Evolutionary conservation across 2,797 vertebrate species (phyloP), one percentile per base, ranked within the genome.

Genomic region (Scolopax bukidnonensis): DNA sequence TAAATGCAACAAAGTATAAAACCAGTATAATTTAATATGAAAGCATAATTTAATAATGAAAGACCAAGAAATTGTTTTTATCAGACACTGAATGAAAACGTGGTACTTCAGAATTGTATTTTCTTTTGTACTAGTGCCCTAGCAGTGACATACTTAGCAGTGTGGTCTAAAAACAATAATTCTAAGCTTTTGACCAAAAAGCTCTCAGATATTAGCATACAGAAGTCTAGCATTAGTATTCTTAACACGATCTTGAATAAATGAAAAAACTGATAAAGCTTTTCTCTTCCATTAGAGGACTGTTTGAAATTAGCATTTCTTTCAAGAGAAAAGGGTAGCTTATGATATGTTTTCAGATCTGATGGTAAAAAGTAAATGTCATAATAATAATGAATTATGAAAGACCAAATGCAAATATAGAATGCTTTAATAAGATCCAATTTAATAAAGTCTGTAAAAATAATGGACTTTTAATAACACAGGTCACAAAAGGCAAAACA

Each of bases 351-450:
- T 99, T 98, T 97, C 98, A 98, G 98, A 99, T 99, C 99, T 99
- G 98, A 99, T 99, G 98, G 99, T 99, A 98, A 98, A 98, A 98
- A 98, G 98, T 98, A 99, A 99, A 99, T 99, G 99, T 99, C 99
- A 99, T 99, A 99, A 99, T 99, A 99, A 99, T 99, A 99, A 99
- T 99, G 99, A 99, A 99, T 99, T 99, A 99, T 99, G 99, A 99
- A 99, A 99, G 99, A 99, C 98, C 98, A 99, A 99, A 99, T 99
- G 99, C 99, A 99, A 99, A 99, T 99, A 99, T 98, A 99, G 99
- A 99, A 99, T 99, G 99, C 99, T 99, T 99, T 99, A 98, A 99
- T 98, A 99, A 99, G 98, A 98, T 98, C 97, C 98, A 98, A 99
- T 99, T 99, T 99, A 99, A 99, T 99, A 99, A 99, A 99, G 98